Evolutionary conservation across 1,140 invertebrate species (phyloP).

Genomic region (Calephelis virginiensis): DNA sequence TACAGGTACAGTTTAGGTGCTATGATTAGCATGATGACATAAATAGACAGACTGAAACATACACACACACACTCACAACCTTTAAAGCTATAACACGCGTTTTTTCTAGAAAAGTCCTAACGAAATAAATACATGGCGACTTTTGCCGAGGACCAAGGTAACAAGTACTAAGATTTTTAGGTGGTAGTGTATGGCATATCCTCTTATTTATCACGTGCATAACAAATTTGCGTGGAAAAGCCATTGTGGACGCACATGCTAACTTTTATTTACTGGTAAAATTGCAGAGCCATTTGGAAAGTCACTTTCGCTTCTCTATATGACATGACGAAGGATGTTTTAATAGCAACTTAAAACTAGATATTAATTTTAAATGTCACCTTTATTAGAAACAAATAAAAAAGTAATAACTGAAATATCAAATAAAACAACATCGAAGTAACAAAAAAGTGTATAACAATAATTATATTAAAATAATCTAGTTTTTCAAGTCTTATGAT

Average conservation of each 20-base stretch:
- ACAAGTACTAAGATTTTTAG: too few relatives aligned
- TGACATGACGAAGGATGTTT: constrained; percentile 9
- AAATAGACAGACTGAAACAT: too few relatives aligned
- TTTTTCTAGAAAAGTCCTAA: too few relatives aligned
- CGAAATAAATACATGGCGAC: too few relatives aligned
- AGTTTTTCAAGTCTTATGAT: constrained; percentile 17
- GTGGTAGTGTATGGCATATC: too few relatives aligned
- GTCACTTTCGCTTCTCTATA: constrained; percentile 16
- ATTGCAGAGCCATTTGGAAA: constrained; percentile 11
- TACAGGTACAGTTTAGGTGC: too few relatives aligned
- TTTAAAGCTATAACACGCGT: too few relatives aligned
- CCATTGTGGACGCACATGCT: background rate
- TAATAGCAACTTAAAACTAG: background rate
- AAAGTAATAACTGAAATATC: background rate
- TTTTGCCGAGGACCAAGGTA: too few relatives aligned
- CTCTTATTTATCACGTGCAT: background rate
- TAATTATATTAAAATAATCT: background rate
- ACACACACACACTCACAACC: too few relatives aligned
- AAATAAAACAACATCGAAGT: background rate
- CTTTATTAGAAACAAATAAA: constrained; percentile 1
- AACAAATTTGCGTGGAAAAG: constrained; percentile 1
- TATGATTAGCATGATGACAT: too few relatives aligned
- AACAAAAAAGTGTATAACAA: background rate
- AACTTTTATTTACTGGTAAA: constrained; percentile 14
- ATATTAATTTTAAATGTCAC: background rate